phyloP scores from a whole-genome alignment of 2,797 vertebrate species.

The Eidolon dupreanum region DNA sequence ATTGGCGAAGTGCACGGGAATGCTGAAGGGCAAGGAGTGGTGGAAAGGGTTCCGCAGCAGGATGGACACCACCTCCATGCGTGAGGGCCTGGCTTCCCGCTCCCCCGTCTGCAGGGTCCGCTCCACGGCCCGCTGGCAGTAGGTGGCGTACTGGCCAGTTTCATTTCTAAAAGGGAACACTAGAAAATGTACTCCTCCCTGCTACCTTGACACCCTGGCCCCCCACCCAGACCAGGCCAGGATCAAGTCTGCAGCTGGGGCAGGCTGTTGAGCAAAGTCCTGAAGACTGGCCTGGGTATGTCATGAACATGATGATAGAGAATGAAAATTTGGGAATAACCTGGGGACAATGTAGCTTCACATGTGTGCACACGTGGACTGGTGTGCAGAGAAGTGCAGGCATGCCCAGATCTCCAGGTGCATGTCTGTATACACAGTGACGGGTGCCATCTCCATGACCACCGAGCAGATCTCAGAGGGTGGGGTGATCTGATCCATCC shows the following conservation, averaged over 20 bases:
- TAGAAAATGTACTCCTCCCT: background rate
- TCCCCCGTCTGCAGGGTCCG: constrained; percentile 93
- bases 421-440: fast-evolving
- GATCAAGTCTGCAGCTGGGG: background rate
- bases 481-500: fast-evolving
- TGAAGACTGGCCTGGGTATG: background rate
- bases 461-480: background rate
- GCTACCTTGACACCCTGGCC: background rate
- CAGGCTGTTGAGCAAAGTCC: background rate
- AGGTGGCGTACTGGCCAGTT: constrained; percentile 95
- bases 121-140: constrained; percentile 95
- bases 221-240: background rate
- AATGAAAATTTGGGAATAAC: background rate
- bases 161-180: constrained; percentile 88
- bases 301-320: background rate
- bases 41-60: constrained; percentile 97
- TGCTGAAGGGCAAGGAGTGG: constrained; percentile 97
- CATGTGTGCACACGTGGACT: fast-evolving
- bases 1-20: constrained; percentile 97
- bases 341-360: background rate
- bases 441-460: background rate
- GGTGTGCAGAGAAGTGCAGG: background rate
- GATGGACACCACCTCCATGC: constrained; percentile 97
- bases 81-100: constrained; percentile 94
- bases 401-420: background rate